These are phyloP conservation scores for Phataginus tetradactyla DNA, from an alignment of 2,797 vertebrate species.

Conservation along the genomic window DNA sequence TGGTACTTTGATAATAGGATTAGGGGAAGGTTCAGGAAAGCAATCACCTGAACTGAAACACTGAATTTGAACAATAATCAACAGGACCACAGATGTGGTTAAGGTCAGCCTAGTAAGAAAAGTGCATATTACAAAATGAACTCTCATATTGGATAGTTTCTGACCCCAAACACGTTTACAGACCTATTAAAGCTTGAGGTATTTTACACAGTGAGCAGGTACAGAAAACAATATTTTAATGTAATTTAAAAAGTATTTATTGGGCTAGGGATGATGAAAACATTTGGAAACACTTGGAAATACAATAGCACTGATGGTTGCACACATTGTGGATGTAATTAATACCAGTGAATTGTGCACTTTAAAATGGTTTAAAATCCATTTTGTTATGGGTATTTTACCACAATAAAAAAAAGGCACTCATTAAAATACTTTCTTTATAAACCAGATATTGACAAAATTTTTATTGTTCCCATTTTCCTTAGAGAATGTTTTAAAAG, in stretches of 20 bases:
- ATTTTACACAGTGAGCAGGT: conserved; percentile 25
- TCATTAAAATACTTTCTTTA: not conserved
- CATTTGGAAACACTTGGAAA: not conserved
- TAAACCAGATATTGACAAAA: not conserved
- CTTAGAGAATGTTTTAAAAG: conserved; percentile 29
- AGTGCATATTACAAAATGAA: not conserved
- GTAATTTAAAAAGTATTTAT: conserved; percentile 5
- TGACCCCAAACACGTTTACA: conserved; percentile 29
- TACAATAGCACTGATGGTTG: not conserved
- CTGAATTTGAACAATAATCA: conserved; percentile 43
- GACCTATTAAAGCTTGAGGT: not conserved
- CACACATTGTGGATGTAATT: not conserved
- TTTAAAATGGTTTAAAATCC: not conserved
- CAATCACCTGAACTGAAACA: conserved; percentile 38
- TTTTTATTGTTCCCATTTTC: conserved; percentile 36
- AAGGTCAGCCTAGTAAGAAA: conserved; percentile 18
- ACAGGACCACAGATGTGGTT: not conserved
- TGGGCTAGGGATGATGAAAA: not conserved
- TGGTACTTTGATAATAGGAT: conserved; percentile 62
- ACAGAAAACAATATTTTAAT: conserved; percentile 2
- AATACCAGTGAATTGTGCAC: not conserved
- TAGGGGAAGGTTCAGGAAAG: conserved; percentile 42
- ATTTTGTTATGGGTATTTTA: conserved; percentile 23
- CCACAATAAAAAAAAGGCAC: conserved; percentile 14
- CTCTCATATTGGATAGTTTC: not conserved